Evolutionary conservation across 2,888 invertebrate genomes (phyloP), one percentile per base, ranked within the genome.

Genomic region (Blera fallax): DNA sequence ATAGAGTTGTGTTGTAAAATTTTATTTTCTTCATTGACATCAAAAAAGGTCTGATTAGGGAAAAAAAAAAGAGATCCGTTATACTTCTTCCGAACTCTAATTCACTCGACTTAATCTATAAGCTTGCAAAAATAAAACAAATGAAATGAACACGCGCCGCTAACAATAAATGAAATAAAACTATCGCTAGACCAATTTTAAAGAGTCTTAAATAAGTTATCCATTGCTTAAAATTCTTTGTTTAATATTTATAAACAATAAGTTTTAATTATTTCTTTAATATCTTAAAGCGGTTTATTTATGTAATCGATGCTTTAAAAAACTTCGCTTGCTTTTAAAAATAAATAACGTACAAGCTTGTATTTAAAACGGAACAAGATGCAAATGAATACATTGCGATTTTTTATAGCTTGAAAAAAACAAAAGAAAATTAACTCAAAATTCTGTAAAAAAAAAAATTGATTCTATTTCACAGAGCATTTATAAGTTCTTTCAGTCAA

Each of bases 21-120:
- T 60, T 58, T 52, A 52, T 67, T 65, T 67, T 52, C 3, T 73
- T 52, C 72, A 79, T 79, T 73, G 27, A 58, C 74, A 74, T 81
- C 40, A 50, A 79, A 21, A 54, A 54, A 73, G n/a, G 56, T 73
- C 37, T 69, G 45, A 54, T 64, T 37, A 69, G 37, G 34, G 34
- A 16, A 32, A 16, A 72, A 29, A 2, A 43, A 56, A 65, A 65
- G 34, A 43, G 58, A 65, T 70, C 74, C 69, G 74, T 84, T 69
- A n/a, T 24, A 54, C 16, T 29, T 65, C 65, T 79, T 87, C 87
- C 87, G 87, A 87, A 85, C 87, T 87, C 87, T 56, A 81, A 85
- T 87, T 82, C 81, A 78, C 58, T 87, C 87, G 85, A 87, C 65
- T 43, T 48, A 62, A 60, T 78, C 65, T 85, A 40, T 62, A 72